A percentile compares a stretch with the other conserved stretches of the same genome.
Conservation (phyloP, 2,888 invertebrate species). For the Mythimna impura region DNA sequence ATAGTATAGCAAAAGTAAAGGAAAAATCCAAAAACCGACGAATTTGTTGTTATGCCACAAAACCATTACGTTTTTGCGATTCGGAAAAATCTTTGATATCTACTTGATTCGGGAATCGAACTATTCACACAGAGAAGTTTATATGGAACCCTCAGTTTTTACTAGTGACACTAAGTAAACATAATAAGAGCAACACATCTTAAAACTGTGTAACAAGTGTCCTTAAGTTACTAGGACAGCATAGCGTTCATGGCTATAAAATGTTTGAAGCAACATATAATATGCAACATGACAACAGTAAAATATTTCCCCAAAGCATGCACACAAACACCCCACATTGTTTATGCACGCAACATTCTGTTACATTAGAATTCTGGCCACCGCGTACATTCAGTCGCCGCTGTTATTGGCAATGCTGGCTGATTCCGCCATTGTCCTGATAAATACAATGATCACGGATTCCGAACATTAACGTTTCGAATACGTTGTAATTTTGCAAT, state of each 20-base stretch:
- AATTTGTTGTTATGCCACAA: no score
- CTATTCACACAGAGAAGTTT: no score
- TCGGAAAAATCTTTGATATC: no score
- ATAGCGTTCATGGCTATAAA: background rate
- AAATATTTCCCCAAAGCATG: conserved; percentile 12
- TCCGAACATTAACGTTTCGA: conserved; percentile 51
- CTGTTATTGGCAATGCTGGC: conserved; percentile 56
- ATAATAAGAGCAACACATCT: background rate
- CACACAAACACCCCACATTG: conserved; percentile 31
- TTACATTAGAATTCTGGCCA: conserved; percentile 60
- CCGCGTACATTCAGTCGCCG: conserved; percentile 43
- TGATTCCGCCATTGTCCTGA: conserved; percentile 64
- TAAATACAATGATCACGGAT: conserved; percentile 58
- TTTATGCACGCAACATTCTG: conserved; percentile 52
- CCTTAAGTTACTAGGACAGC: no score
- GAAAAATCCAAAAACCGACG: no score
- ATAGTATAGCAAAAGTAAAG: no score
- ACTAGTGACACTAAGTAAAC: no score
- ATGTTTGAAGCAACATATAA: background rate
- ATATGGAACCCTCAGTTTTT: no score
- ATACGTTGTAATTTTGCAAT: conserved; percentile 63
- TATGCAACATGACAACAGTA: background rate
- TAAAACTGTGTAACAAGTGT: background rate
- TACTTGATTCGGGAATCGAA: no score
- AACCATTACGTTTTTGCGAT: no score